phyloP scores from a whole-genome alignment of 2,797 vertebrate species.

The Perodicticus potto region DNA sequence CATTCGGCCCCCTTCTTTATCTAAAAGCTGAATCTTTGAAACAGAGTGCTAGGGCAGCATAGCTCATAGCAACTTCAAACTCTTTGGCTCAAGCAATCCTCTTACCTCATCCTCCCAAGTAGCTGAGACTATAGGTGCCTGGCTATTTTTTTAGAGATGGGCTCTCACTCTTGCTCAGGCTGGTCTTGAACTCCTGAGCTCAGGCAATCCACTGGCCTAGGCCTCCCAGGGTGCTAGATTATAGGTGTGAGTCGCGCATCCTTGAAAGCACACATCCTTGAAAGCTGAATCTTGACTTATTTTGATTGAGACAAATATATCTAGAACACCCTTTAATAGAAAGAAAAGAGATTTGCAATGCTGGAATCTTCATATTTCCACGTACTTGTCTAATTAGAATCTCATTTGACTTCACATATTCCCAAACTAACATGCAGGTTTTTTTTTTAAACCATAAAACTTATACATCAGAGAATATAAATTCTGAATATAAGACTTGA shows the following conservation, averaged over 20 bases:
- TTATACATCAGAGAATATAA: not conserved
- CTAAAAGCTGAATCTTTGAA: not conserved
- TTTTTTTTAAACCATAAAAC: not conserved
- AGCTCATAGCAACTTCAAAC: no score
- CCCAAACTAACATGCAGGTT: not conserved
- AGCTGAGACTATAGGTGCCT: no score
- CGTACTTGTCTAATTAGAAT: conserved; percentile 33
- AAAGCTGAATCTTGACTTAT: conserved; percentile 18
- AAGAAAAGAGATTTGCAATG: conserved; percentile 23
- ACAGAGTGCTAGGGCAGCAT: no score
- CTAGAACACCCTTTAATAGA: not conserved
- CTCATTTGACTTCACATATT: not conserved
- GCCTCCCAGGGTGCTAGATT: no score
- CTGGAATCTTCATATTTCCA: not conserved
- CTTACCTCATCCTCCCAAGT: no score
- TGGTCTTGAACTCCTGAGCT: no score
- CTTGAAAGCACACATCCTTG: not conserved
- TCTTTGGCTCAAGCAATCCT: no score
- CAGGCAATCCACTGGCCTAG: no score
- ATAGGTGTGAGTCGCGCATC: no score
- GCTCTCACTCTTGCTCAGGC: no score
- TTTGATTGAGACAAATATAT: conserved; percentile 4
- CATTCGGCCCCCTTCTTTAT: not conserved
- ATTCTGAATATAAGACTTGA: not conserved
- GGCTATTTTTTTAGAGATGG: no score